Evolutionary conservation across 2,888 invertebrate genomes (phyloP).

Genomic region (Scelioninae gen. 2): DNA sequence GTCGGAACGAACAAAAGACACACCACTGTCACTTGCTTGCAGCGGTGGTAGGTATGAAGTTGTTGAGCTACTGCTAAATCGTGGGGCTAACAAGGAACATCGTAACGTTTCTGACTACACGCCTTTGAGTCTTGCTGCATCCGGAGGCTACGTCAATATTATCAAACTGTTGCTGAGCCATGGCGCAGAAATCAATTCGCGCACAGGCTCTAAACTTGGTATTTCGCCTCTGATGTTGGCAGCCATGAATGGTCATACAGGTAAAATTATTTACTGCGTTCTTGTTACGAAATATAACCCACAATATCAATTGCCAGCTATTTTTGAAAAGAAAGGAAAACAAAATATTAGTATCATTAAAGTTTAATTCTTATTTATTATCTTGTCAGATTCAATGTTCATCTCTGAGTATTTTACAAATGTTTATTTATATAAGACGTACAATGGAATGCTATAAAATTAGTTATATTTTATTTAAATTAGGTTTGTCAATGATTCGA

Average conservation of each 20-base stretch:
- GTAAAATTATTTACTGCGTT: too few relatives aligned
- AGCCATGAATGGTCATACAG: constrained; percentile 98
- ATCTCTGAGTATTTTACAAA: too few relatives aligned
- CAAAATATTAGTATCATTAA: too few relatives aligned
- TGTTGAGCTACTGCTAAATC: constrained; percentile 91
- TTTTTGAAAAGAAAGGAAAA: too few relatives aligned
- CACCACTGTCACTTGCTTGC: constrained; percentile 97
- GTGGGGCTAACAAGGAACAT: constrained; percentile 97
- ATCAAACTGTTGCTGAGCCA: constrained; percentile 94
- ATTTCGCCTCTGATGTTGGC: constrained; percentile 99
- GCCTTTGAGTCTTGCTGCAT: constrained; percentile 98
- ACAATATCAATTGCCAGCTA: too few relatives aligned
- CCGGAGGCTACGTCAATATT: constrained; percentile 98
- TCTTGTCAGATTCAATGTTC: too few relatives aligned
- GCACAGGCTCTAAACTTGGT: constrained; percentile 96
- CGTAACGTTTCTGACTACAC: constrained; percentile 99
- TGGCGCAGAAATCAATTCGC: constrained; percentile 98
- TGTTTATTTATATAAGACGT: too few relatives aligned
- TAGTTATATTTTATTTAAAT: too few relatives aligned
- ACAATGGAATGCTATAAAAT: too few relatives aligned
- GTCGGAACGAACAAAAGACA: constrained; percentile 99
- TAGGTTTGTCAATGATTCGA: too few relatives aligned
- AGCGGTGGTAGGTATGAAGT: constrained; percentile 98
- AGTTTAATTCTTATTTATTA: too few relatives aligned
- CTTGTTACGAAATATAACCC: too few relatives aligned